phyloP scores from a whole-genome alignment of 2,888 invertebrate species.

The Eucriotettix oculatus region DNA sequence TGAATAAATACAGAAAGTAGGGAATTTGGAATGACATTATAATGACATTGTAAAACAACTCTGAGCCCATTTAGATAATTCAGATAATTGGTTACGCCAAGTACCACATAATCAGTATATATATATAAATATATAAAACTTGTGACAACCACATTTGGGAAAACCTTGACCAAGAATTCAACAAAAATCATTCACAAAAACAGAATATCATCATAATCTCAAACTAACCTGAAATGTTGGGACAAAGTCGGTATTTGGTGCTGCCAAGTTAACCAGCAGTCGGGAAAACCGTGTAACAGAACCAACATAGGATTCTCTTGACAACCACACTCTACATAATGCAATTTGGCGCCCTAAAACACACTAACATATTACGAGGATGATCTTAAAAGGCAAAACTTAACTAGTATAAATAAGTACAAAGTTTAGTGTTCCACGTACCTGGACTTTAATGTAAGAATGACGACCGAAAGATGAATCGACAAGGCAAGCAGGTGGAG shows the following conservation, averaged over 20 bases:
- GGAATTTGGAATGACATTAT: too few relatives aligned
- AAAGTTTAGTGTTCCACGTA: slow-evolving; percentile 18
- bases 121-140: too few relatives aligned
- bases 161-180: background rate
- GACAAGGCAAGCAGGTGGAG: slow-evolving; percentile 40
- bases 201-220: too few relatives aligned
- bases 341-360: slow-evolving; percentile 48
- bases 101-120: too few relatives aligned
- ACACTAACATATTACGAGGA: background rate
- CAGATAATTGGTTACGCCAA: too few relatives aligned
- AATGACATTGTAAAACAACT: too few relatives aligned
- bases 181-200: background rate
- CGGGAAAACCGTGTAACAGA: slow-evolving; percentile 64
- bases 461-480: slow-evolving; percentile 41
- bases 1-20: too few relatives aligned
- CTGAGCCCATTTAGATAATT: too few relatives aligned
- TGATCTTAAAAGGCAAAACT: too few relatives aligned
- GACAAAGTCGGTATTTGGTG: slow-evolving; percentile 39
- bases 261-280: slow-evolving; percentile 67
- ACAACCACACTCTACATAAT: slow-evolving; percentile 53
- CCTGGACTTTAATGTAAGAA: slow-evolving; percentile 46
- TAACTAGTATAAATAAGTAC: too few relatives aligned
- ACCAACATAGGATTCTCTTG: slow-evolving; percentile 43
- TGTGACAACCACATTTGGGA: too few relatives aligned
- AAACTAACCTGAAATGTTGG: slow-evolving; percentile 26